Conservation (phyloP, 92 coral and sea anemone genomes). For the Pocillopora grandis region DNA sequence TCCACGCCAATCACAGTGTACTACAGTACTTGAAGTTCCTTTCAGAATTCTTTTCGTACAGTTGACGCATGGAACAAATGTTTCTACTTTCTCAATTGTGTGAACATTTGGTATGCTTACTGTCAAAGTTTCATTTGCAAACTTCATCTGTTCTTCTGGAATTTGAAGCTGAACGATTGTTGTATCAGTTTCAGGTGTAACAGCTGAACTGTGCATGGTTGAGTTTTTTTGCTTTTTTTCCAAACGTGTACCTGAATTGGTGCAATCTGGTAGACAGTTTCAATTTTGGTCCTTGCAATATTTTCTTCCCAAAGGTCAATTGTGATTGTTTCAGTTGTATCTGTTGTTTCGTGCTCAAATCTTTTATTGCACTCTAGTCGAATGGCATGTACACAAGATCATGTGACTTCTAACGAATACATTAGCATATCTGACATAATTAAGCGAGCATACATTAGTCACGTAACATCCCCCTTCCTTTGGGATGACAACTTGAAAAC, state of each 20-base stretch:
- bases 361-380: too few relatives aligned
- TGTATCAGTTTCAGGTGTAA: background rate
- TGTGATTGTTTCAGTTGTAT: background rate
- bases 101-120: constrained; percentile 13
- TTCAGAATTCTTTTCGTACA: constrained; percentile 29
- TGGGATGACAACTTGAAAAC: too few relatives aligned
- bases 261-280: constrained; percentile 37
- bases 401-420: too few relatives aligned
- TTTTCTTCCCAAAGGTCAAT: constrained; percentile 46
- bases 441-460: too few relatives aligned
- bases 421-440: too few relatives aligned
- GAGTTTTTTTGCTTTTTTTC: constrained; percentile 33
- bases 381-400: too few relatives aligned
- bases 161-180: background rate
- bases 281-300: constrained; percentile 31
- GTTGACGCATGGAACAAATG: constrained; percentile 28
- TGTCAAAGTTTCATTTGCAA: constrained; percentile 4
- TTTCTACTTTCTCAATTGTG: constrained; percentile 16
- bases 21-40: constrained; percentile 17
- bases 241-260: constrained; percentile 46
- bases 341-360: too few relatives aligned
- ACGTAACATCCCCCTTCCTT: too few relatives aligned
- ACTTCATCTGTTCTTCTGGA: background rate
- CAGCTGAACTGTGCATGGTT: background rate
- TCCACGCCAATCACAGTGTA: constrained; percentile 42